A percentile compares a stretch with the other conserved stretches of the same genome.
phyloP scores from a whole-genome alignment of 2,797 vertebrate species.

The Myripristis murdjan region DNA sequence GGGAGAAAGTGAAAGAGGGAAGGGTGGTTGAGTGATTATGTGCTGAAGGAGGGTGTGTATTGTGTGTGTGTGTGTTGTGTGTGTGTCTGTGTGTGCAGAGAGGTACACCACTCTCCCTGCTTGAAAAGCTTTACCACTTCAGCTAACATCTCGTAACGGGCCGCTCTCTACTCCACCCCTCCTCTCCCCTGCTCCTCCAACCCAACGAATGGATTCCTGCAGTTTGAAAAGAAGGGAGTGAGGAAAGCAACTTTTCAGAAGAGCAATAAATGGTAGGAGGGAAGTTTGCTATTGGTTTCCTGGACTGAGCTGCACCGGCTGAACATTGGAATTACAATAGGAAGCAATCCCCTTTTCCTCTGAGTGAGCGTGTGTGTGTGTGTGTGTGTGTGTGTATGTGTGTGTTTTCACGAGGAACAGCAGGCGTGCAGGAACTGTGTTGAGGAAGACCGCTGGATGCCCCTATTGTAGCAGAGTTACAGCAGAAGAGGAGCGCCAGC shows the following conservation, averaged over 20 bases:
- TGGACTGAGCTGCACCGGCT: slow-evolving; percentile 67
- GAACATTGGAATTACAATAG: slow-evolving; percentile 66
- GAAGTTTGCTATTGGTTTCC: slow-evolving; percentile 73
- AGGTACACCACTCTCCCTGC: slow-evolving; percentile 50
- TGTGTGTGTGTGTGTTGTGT: slow-evolving; percentile 48
- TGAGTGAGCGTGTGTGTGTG: slow-evolving; percentile 45
- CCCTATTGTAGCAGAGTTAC: slow-evolving; percentile 6
- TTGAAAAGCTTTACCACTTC: slow-evolving; percentile 80
- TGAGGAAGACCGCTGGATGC: slow-evolving; percentile 62
- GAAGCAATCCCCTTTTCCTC: slow-evolving; percentile 71
- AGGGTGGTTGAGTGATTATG: slow-evolving; percentile 77
- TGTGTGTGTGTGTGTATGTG: background rate
- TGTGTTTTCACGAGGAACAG: slow-evolving; percentile 42
- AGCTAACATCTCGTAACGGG: slow-evolving; percentile 75
- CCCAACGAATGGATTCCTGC: slow-evolving; percentile 62
- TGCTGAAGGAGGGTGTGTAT: slow-evolving; percentile 58
- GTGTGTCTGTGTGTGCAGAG: slow-evolving; percentile 17
- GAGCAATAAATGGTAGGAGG: slow-evolving; percentile 62
- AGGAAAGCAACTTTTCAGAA: slow-evolving; percentile 61
- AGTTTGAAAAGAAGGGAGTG: slow-evolving; percentile 55
- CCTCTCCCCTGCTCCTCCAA: slow-evolving; percentile 50
- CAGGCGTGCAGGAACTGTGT: slow-evolving; percentile 37
- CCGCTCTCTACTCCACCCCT: slow-evolving; percentile 54
- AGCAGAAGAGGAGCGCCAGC: slow-evolving; percentile 34
- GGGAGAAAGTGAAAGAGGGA: slow-evolving; percentile 69